Conservation (phyloP, 2,888 invertebrate species). For the Mycalesis mineus region DNA sequence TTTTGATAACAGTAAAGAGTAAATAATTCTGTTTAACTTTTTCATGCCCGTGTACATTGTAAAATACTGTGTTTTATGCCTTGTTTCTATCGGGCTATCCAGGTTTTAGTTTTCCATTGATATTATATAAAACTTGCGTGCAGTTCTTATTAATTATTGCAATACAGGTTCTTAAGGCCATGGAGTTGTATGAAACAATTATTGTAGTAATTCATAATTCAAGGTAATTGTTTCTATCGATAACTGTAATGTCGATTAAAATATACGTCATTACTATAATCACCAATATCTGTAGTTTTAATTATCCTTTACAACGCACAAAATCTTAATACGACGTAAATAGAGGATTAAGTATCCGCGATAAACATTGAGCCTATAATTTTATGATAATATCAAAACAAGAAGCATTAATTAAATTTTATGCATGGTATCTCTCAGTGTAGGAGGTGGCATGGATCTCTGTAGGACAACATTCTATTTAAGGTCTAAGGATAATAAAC, state of each 20-base stretch:
- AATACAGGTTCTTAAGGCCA: not conserved
- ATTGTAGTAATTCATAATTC: not conserved
- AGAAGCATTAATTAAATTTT: constrained; percentile 59
- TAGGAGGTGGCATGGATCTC: constrained; percentile 53
- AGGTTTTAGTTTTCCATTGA: not conserved
- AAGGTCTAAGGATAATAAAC: constrained; percentile 40
- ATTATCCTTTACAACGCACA: not conserved
- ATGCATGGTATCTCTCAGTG: constrained; percentile 43
- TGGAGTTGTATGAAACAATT: not conserved
- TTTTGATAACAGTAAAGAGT: too few species aligned
- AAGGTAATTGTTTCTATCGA: not conserved
- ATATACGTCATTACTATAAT: too few species aligned
- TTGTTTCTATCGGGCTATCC: too few species aligned
- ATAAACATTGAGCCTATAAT: constrained; percentile 36
- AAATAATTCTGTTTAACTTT: too few species aligned
- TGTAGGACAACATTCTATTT: constrained; percentile 65
- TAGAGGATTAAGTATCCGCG: not conserved
- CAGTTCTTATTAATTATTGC: not conserved
- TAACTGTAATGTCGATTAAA: not conserved
- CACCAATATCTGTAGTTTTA: not conserved
- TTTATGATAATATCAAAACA: constrained; percentile 55
- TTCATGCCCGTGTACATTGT: too few species aligned
- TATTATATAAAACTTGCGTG: not conserved
- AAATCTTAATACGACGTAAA: not conserved
- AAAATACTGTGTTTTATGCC: too few species aligned